A percentile compares a stretch with the other conserved stretches of the same genome.
Conservation (phyloP, 2,888 invertebrate species). For the Pollenia angustigena region DNA sequence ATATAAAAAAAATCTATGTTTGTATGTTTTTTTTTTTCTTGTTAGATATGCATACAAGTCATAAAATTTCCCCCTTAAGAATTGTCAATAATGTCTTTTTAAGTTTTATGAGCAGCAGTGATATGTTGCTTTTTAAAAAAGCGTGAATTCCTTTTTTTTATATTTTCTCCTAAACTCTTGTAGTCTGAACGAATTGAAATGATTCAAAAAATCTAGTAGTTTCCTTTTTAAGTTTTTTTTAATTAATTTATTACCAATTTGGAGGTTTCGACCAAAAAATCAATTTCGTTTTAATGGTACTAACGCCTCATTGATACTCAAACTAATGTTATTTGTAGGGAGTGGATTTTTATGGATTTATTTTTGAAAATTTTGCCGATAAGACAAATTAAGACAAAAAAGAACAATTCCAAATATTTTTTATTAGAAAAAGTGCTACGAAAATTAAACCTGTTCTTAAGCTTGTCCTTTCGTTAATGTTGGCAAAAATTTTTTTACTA, state of each 20-base stretch:
- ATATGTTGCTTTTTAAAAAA: constrained; percentile 78
- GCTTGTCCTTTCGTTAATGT: too few species aligned
- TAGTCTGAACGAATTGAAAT: not conserved
- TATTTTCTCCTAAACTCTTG: constrained; percentile 65
- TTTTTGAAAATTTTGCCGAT: too few species aligned
- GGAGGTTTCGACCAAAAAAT: constrained; percentile 62
- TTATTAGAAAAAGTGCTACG: too few species aligned
- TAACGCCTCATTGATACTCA: constrained; percentile 70
- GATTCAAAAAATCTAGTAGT: constrained; percentile 27
- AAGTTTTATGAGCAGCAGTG: constrained; percentile 54
- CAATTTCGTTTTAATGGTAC: constrained; percentile 67
- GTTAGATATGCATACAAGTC: not conserved
- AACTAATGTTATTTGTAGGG: constrained; percentile 52
- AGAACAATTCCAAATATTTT: too few species aligned
- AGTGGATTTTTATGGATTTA: too few species aligned
- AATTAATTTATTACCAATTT: constrained; percentile 73
- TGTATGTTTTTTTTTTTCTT: not conserved
- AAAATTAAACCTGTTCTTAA: too few species aligned
- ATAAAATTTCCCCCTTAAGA: constrained; percentile 48
- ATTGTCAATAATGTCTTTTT: constrained; percentile 38
- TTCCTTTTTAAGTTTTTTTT: constrained; percentile 50
- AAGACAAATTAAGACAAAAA: too few species aligned
- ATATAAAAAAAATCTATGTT: not conserved
- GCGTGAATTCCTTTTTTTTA: constrained; percentile 79
- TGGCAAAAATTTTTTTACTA: too few species aligned